phyloP scores from a whole-genome alignment of 2,888 invertebrate genomes.

The Lasioglossum marginatum region DNA sequence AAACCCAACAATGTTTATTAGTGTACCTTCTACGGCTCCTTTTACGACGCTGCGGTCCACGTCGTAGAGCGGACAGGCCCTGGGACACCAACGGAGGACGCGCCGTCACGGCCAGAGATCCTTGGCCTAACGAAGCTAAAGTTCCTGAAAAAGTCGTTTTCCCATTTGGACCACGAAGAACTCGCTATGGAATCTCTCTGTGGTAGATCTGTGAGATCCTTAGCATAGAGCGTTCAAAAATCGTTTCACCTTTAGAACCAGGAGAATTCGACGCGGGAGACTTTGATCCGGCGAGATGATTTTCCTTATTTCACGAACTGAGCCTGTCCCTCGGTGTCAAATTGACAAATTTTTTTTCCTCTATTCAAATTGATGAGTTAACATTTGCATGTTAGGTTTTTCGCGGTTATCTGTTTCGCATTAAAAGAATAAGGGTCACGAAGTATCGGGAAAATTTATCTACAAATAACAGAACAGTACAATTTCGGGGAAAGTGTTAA shows the following conservation, averaged over 20 bases:
- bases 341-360: no score
- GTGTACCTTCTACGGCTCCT: constrained; percentile 55
- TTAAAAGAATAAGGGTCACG: no score
- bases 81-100: not conserved
- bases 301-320: no score
- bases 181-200: not conserved
- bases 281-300: not conserved
- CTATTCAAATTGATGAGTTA: no score
- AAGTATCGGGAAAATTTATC: no score
- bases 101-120: not conserved
- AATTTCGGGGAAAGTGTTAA: no score
- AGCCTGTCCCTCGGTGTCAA: no score
- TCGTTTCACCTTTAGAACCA: not conserved
- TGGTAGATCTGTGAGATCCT: not conserved
- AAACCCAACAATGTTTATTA: constrained; percentile 53
- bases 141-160: not conserved
- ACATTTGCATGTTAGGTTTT: no score
- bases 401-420: no score
- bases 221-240: not conserved
- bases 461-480: no score
- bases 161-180: not conserved
- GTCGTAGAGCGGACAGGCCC: constrained; percentile 39
- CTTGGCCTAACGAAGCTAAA: not conserved
- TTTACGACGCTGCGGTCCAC: constrained; percentile 55
- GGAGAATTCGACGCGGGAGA: not conserved